These are phyloP conservation scores for Botia kubotai DNA, from an alignment of 2,797 vertebrate species.

Conservation along the genomic window DNA sequence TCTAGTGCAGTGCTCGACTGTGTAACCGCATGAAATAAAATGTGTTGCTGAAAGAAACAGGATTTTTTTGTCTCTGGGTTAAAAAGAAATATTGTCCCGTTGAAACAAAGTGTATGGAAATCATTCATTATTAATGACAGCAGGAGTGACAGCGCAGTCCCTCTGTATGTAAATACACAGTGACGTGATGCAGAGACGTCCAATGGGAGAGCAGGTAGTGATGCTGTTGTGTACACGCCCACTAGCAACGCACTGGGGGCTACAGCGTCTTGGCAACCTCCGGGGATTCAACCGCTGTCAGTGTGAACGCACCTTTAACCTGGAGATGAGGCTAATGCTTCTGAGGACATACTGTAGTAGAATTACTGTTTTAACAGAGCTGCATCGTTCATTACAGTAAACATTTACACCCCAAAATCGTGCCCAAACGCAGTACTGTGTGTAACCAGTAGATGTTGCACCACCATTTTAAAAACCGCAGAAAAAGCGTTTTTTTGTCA, in stretches of 20 bases:
- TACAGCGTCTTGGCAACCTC: no score
- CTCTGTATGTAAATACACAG: neutral
- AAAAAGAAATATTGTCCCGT: neutral
- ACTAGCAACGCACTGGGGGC: no score
- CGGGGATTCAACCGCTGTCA: no score
- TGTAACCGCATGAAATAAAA: conserved; percentile 83
- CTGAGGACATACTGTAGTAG: neutral
- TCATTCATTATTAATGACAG: no score
- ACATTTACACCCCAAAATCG: conserved; percentile 12
- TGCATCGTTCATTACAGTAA: neutral
- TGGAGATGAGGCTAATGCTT: neutral
- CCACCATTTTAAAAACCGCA: conserved; percentile 59
- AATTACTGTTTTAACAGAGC: no score
- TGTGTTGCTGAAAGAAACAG: conserved; percentile 53
- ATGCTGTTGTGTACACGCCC: no score
- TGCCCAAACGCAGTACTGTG: conserved; percentile 58
- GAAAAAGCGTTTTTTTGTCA: conserved; percentile 9
- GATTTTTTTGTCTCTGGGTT: neutral
- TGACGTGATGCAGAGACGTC: no score
- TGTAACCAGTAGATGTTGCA: conserved; percentile 68
- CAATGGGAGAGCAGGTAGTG: no score
- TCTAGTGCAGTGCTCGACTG: conserved; percentile 70
- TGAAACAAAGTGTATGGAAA: no score
- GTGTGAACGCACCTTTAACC: neutral
- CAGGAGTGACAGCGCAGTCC: no score